Evolutionary conservation across 2,797 vertebrate genomes (phyloP), one percentile per base, ranked within the genome.

Genomic region (Remorina albescens): DNA sequence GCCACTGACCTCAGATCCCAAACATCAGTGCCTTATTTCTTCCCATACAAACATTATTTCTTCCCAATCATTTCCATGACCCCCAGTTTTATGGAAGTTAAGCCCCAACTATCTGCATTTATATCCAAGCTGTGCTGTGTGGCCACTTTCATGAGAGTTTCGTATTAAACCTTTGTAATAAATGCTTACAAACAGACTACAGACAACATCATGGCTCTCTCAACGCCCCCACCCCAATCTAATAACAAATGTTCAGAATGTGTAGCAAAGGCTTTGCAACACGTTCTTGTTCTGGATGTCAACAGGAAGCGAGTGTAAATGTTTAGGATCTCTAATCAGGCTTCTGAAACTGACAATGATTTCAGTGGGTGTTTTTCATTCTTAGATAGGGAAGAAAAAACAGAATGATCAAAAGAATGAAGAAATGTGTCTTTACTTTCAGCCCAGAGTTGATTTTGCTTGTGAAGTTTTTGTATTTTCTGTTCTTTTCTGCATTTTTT

Each of bases 131-230:
- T 44, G 49, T 74, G 13, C 32, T 44, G 49, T 74, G 64, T 36
- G 47, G 21, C 12, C 8, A 57, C 32, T 55, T 55, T 67, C 23
- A 55, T 11, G 19, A 51, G 51, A 51, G 30, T 36, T 15, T 6
- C 49, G 19, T 62, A 34, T 36, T 44, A 56, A 44, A 56, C 13
- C 18, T 21, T 19, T 6, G 23, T 23, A 58, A 50, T 30, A 67
- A 42, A 54, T 25, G 12, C 65, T 57, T 69, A 59, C 66, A n/a
- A 32, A 46, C 66, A 63, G 58, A 69, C 53, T 61, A n/a, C 36
- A 46, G 47, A 55, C 41, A 76, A 44, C 46, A 26, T 37, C 16
- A 46, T 51, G 63, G 58, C 36, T 61, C 19, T 25, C 18, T 0
- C n/a, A n/a, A n/a, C n/a, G n/a, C n/a, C n/a, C n/a, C n/a, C n/a